Conservation (phyloP, 2,797 vertebrate genomes). For the Echeneis naucrates region DNA sequence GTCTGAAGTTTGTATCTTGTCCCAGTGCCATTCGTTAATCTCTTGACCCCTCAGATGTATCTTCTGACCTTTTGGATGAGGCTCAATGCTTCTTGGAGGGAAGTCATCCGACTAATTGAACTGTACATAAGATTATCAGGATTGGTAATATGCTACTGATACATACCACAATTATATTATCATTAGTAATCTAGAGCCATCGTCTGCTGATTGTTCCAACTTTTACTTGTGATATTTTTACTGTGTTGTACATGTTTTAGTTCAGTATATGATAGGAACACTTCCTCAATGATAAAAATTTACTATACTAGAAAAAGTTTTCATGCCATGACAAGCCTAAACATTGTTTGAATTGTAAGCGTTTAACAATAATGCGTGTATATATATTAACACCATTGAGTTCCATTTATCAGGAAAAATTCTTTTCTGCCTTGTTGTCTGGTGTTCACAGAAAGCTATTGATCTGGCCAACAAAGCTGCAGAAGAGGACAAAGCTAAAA, state of each 20-base stretch:
- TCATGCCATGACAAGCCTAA: neutral
- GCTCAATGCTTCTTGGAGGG: neutral
- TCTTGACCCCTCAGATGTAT: neutral
- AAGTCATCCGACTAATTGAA: neutral
- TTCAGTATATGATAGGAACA: neutral
- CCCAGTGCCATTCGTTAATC: neutral
- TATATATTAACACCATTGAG: neutral
- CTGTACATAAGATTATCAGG: neutral
- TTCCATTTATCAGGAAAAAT: neutral
- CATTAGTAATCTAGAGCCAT: too few species aligned
- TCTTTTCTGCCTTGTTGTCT: neutral
- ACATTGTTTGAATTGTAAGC: neutral
- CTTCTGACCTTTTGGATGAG: neutral
- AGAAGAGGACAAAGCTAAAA: constrained; percentile 94
- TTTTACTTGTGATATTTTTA: too few species aligned
- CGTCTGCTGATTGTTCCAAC: too few species aligned
- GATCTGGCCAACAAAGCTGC: constrained; percentile 93
- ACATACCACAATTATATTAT: too few species aligned
- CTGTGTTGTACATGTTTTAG: neutral
- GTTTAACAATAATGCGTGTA: neutral
- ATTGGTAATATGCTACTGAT: too few species aligned
- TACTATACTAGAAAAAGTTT: neutral
- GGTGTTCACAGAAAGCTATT: constrained; percentile 91
- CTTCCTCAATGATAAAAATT: neutral
- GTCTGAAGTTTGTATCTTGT: neutral